These are phyloP conservation scores for Penaeus japonicus DNA, from an alignment of 1,140 invertebrate species.

Conservation along the genomic window DNA sequence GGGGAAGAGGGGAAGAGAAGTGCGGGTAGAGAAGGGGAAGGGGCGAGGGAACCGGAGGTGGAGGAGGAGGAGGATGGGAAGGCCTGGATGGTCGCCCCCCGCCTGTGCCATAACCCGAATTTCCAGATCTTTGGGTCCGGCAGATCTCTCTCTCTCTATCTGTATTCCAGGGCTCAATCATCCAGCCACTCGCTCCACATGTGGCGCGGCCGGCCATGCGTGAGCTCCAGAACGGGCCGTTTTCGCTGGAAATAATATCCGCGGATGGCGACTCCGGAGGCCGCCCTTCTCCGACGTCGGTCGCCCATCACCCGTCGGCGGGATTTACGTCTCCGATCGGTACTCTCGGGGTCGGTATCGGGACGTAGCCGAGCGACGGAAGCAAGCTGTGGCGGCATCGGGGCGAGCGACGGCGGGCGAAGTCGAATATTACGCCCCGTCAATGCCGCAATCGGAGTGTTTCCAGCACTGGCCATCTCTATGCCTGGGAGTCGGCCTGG, in stretches of 20 bases:
- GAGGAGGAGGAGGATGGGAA: too few relatives aligned
- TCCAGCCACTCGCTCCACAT: conserved; percentile 42
- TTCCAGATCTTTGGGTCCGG: conserved; percentile 14
- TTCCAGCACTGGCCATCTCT: conserved; percentile 48
- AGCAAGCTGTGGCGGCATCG: not conserved
- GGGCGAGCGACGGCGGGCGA: not conserved
- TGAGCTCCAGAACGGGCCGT: conserved; percentile 12
- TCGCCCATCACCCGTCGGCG: too few relatives aligned
- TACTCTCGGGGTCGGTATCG: not conserved
- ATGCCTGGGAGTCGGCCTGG: not conserved
- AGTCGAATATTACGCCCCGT: conserved; percentile 1
- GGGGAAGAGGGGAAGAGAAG: too few relatives aligned
- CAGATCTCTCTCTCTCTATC: conserved; percentile 46
- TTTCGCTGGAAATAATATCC: conserved; percentile 33
- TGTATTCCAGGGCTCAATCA: conserved; percentile 48
- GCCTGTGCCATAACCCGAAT: not conserved
- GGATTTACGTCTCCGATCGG: too few relatives aligned
- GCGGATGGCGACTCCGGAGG: not conserved
- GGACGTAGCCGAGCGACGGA: not conserved
- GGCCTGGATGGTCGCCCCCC: not conserved
- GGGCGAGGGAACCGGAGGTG: too few relatives aligned
- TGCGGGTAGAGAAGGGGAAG: too few relatives aligned
- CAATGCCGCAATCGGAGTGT: conserved; percentile 22
- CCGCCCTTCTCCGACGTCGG: too few relatives aligned
- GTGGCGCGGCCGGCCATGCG: conserved; percentile 25